Base-by-base conservation (phyloP, 2,888 invertebrate genomes). In the Eilema caniola region DNA sequence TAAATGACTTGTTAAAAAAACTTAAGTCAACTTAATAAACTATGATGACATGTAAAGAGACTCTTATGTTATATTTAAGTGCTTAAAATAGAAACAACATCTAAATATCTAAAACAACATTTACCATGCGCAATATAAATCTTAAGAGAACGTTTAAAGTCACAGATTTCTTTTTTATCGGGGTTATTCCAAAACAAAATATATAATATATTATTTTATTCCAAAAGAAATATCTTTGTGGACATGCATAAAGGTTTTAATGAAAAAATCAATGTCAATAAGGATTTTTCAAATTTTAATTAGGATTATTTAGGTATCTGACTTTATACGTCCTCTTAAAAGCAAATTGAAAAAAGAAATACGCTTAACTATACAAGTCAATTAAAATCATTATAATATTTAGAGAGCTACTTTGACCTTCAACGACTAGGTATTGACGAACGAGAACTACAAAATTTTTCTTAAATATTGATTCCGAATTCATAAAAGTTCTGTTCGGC, bases 51-150 rank as follows among this genome's bases (percentile, higher is more conserved):
- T 41, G 10, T 37, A 20, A 20, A 41, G 41, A 25, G 41, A 62
- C 62, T 62, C 41, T 41, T 62, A 25, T 4, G 41, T n/a, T 31
- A 65, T n/a, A 65, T 14, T 14, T 31, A 28, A 25, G 14, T 65
- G 28, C 53, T 31, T 65, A 31, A 23, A 25, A 53, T 53, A 65
- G 53, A 66, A 66, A 66, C 16, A 57, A 37, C 33, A 24, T 66
- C 66, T 66, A 57, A 66, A 53, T 65, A 56, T 33, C 23, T 66
- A 66, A 31, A 24, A 57, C 24, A 33, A 66, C 37, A 57, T 66
- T 23, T 57, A 57, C 33, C 56, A 57, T 57, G 66, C 37, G 56
- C 56, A 66, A 66, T 31, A 24, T 14, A 56, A 66, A 66, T 23
- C 33, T n/a, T 62, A 31, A 53, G 53, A n/a, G 53, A 3, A 7